Percentiles rank a stretch among this genome's conserved stretches.
These are phyloP conservation scores for Radopholus similis DNA, from an alignment of 1,140 invertebrate species.

Conservation along the genomic window DNA sequence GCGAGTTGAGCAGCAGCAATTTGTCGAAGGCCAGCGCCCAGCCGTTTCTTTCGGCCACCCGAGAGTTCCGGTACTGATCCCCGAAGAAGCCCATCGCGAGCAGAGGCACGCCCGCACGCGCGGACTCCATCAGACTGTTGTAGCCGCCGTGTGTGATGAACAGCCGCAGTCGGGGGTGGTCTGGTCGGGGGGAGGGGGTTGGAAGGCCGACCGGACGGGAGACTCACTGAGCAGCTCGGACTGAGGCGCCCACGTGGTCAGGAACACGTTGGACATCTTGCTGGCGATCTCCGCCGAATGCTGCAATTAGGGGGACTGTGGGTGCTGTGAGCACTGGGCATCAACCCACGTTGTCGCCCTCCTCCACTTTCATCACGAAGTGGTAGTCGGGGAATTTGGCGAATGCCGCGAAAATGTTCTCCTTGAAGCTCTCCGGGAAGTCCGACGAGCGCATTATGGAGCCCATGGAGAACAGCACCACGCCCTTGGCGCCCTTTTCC, in stretches of 20 bases:
- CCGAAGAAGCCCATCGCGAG: constrained; percentile 36
- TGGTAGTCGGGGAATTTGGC: constrained; percentile 29
- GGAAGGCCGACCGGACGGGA: neutral
- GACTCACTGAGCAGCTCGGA: constrained; percentile 21
- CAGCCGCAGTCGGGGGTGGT: constrained; percentile 26
- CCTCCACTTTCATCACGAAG: constrained; percentile 34
- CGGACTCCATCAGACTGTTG: constrained; percentile 39
- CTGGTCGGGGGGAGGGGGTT: neutral
- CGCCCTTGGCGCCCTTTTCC: constrained; percentile 20
- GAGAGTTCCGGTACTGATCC: constrained; percentile 38
- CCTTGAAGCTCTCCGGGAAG: constrained; percentile 11
- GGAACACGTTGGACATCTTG: constrained; percentile 22
- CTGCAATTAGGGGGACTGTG: constrained; percentile 2
- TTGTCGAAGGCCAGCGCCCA: constrained; percentile 37
- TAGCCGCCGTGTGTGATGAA: constrained; percentile 51
- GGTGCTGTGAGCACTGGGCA: neutral
- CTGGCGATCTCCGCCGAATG: neutral
- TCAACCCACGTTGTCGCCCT: constrained; percentile 25
- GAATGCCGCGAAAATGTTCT: constrained; percentile 27
- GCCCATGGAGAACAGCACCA: constrained; percentile 34
- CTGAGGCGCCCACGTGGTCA: constrained; percentile 35
- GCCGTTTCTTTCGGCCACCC: constrained; percentile 31
- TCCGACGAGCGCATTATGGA: constrained; percentile 26
- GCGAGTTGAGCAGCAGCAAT: neutral
- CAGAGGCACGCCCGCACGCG: constrained; percentile 33